Evolutionary conservation across 2,797 vertebrate species (phyloP).

Genomic region (Sebastolobus altivelis): DNA sequence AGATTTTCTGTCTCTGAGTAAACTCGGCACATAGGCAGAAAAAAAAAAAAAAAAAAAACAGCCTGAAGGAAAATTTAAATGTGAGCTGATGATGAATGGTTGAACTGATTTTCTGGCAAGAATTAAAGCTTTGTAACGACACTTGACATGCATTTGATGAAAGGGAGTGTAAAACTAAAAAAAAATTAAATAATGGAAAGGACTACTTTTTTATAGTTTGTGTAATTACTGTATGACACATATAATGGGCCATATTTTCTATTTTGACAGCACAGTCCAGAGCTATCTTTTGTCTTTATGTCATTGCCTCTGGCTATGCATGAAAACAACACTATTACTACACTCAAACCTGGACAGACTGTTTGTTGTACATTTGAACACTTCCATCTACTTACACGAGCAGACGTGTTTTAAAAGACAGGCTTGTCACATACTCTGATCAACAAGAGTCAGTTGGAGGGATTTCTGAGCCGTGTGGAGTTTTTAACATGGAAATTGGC

Average conservation of each 20-base stretch:
- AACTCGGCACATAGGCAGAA: conserved; percentile 64
- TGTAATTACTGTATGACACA: conserved; percentile 78
- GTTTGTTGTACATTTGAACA: conserved; percentile 78
- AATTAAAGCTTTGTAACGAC: conserved; percentile 83
- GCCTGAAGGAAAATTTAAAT: conserved; percentile 86
- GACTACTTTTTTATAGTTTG: conserved; percentile 74
- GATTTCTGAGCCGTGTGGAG: conserved; percentile 81
- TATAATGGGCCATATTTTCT: conserved; percentile 77
- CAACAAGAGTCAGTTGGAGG: conserved; percentile 76
- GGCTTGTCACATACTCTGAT: conserved; percentile 82
- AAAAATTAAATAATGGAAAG: conserved; percentile 56
- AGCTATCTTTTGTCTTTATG: conserved; percentile 82
- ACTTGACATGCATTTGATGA: conserved; percentile 85
- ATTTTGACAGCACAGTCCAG: conserved; percentile 77
- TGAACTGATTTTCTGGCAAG: conserved; percentile 81
- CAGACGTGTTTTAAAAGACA: conserved; percentile 74
- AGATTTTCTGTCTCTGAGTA: conserved; percentile 70
- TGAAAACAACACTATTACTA: conserved; percentile 80
- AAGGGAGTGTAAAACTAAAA: conserved; percentile 74
- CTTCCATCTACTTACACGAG: conserved; percentile 74
- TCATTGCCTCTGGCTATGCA: conserved; percentile 80
- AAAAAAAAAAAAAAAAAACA: conserved; percentile 51
- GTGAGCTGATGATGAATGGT: conserved; percentile 84
- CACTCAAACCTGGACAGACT: conserved; percentile 65
- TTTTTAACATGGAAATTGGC: conserved; percentile 92